phyloP scores from a whole-genome alignment of 2,113 vertebrate species.

The Periophthalmus modestus region DNA sequence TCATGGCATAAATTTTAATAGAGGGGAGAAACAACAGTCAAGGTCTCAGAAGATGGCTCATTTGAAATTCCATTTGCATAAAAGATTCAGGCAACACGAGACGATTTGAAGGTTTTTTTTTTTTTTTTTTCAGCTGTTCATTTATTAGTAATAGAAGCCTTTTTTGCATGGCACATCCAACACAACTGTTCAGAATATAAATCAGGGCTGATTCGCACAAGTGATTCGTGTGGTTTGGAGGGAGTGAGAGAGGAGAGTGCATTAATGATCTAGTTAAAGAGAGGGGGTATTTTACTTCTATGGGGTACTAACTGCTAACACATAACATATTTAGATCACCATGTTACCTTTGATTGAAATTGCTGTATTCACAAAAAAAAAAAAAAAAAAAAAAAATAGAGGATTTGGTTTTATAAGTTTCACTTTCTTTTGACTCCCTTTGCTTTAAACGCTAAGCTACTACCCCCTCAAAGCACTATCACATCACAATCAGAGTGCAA shows the following conservation, averaged over 20 bases:
- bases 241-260: background rate
- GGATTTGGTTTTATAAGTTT: no score
- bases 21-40: conserved; percentile 77
- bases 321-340: no score
- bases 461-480: no score
- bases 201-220: conserved; percentile 73
- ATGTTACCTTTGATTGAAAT: no score
- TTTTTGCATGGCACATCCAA: conserved; percentile 67
- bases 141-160: conserved; percentile 80
- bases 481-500: no score
- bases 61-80: conserved; percentile 88
- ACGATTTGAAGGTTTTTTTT: conserved; percentile 72
- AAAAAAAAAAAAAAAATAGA: no score
- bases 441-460: no score
- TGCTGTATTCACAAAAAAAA: no score
- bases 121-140: conserved; percentile 63
- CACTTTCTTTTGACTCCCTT: no score
- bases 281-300: no score
- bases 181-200: conserved; percentile 74
- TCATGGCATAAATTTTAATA: conserved; percentile 86
- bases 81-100: conserved; percentile 83
- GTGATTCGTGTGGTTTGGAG: conserved; percentile 32
- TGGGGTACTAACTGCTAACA: no score
- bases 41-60: conserved; percentile 82
- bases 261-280: background rate